A percentile compares a stretch with the other conserved stretches of the same genome.
These are phyloP conservation scores for Bombus balteatus DNA, from an alignment of 1,140 invertebrate species.

Conservation along the genomic window DNA sequence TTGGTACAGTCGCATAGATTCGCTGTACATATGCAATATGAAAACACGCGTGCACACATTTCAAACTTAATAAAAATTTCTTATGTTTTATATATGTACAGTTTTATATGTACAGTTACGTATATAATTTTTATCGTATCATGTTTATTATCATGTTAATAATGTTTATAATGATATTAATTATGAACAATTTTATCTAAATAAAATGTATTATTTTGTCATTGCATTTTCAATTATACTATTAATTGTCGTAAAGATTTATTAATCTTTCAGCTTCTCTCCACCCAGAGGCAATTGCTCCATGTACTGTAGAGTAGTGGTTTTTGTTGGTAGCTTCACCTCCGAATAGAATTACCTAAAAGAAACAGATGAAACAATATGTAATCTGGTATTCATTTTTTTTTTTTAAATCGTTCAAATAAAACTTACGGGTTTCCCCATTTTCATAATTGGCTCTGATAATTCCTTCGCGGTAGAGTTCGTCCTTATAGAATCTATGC, in stretches of 20 bases:
- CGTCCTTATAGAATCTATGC: slow-evolving; percentile 80
- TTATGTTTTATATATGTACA: slow-evolving; percentile 10
- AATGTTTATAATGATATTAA: neutral
- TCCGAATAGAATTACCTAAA: slow-evolving; percentile 85
- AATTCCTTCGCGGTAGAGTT: slow-evolving; percentile 63
- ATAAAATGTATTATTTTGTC: neutral
- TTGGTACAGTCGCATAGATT: neutral
- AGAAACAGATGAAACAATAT: slow-evolving; percentile 62
- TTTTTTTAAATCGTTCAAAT: too few relatives aligned
- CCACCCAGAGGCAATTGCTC: slow-evolving; percentile 90
- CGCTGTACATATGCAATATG: neutral
- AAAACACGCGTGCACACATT: neutral
- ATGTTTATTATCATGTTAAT: too few relatives aligned
- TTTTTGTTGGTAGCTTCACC: slow-evolving; percentile 88
- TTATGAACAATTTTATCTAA: neutral
- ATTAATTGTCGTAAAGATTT: slow-evolving; percentile 51
- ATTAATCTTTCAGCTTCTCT: slow-evolving; percentile 89
- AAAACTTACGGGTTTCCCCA: slow-evolving; percentile 70
- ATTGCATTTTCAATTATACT: neutral
- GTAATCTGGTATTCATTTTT: neutral
- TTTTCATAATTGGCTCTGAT: slow-evolving; percentile 70
- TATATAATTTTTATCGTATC: neutral
- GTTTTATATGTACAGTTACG: too few relatives aligned
- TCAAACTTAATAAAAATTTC: neutral
- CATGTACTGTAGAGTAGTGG: slow-evolving; percentile 91